Conservation (phyloP, 2,113 vertebrate genomes). For the Psittacara wagleri region DNA sequence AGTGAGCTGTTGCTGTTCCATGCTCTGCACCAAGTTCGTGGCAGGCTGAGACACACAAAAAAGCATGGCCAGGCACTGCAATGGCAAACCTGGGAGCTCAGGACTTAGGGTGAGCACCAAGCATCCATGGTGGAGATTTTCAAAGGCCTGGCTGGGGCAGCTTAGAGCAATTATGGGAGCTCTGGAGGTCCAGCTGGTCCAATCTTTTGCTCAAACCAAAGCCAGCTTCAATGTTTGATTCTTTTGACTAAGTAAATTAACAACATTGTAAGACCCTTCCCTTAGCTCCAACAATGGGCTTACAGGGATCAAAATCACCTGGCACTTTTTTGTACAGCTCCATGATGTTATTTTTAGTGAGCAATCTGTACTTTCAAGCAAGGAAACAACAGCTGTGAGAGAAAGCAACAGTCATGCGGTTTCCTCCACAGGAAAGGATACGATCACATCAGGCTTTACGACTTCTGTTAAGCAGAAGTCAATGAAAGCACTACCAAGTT, state of each 20-base stretch:
- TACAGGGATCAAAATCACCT: not conserved
- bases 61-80: not conserved
- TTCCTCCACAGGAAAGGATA: not conserved
- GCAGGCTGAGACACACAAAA: not conserved
- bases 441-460: fast-evolving
- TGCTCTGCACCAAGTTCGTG: not conserved
- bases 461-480: not conserved
- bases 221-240: not conserved
- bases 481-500: not conserved
- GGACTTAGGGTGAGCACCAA: not conserved
- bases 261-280: not conserved
- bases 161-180: not conserved
- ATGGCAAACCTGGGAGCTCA: not conserved
- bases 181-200: not conserved
- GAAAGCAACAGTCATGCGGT: not conserved
- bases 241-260: not conserved
- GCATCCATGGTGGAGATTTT: not conserved
- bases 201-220: not conserved
- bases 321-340: not conserved
- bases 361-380: not conserved
- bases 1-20: not conserved
- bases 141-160: not conserved
- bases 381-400: not conserved
- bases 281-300: not conserved
- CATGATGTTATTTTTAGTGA: not conserved